Evolutionary conservation across 2,888 invertebrate species (phyloP), one percentile per base, ranked within the genome.

Genomic region (Argyra leucocephala): DNA sequence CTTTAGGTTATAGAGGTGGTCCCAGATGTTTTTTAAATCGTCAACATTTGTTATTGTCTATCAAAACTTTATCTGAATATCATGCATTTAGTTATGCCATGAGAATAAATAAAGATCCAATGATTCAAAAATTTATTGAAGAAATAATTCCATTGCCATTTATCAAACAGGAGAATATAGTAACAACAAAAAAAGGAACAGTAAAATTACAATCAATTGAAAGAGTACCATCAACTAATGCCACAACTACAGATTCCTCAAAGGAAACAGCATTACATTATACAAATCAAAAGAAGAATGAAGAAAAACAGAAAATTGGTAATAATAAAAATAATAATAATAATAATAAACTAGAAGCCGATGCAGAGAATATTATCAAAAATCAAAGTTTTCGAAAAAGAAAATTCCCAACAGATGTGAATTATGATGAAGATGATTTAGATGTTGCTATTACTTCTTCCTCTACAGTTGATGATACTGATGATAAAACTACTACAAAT

Each of bases 41-140:
- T 3, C 68, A 74, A 22, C 78, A 79, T 61, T 67, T 79, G 57
- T 36, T 72, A 36, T 68, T 73, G 12, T 77, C 78, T 77, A 69
- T 72, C 2, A 70, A 69, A 57, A 64, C 71, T 1, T 60, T 79
- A 23, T 78, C 75, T 0, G 71, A 74, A 57, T 79, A 73, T 66
- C 79, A 79, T 71, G 74, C 78, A 0, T 62, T 77, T 0, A 74
- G 75, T 6, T 78, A 76, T 70, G 76, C 73, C 1, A 64, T 75
- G 22, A 71, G 71, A 15, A 69, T 76, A 0, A 67, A 72, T 22
- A 72, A 76, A 31, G 75, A 74, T 21, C 36, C 66, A 7, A 70
- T 73, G 22, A 64, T 77, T 4, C 66, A 74, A 7, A 67, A 72
- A 18, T 67, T 79, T 2, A 72, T 71, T 7, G 64, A 70, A 0